Evolutionary conservation across 2,888 invertebrate species (phyloP).

Genomic region (Opisthograptis luteolata): DNA sequence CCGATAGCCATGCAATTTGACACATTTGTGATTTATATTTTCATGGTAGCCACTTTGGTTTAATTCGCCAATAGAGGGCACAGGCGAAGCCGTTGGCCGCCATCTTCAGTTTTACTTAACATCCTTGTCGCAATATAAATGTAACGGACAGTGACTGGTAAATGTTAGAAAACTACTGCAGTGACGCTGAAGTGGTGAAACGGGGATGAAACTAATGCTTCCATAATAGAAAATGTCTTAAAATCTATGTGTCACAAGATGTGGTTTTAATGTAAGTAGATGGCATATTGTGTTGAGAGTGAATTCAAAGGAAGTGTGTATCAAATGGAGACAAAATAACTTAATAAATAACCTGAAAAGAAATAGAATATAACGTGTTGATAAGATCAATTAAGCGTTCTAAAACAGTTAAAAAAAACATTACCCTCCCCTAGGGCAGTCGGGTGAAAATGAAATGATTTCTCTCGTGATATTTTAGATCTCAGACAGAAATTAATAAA

Average conservation of each 20-base stretch:
- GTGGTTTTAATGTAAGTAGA: conserved; percentile 37
- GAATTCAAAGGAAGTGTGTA: conserved; percentile 52
- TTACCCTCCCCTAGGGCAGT: neutral
- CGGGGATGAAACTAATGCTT: conserved; percentile 31
- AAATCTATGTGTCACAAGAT: conserved; percentile 39
- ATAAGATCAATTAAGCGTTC: conserved; percentile 9
- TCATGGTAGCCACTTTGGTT: too few relatives aligned
- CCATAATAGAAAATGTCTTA: conserved; percentile 30
- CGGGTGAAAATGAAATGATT: conserved; percentile 43
- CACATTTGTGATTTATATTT: too few relatives aligned
- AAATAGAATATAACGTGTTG: conserved; percentile 4
- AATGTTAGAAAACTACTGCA: too few relatives aligned
- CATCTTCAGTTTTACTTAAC: too few relatives aligned
- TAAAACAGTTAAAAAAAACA: neutral
- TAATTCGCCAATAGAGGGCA: too few relatives aligned
- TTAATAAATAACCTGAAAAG: neutral
- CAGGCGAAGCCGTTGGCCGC: too few relatives aligned
- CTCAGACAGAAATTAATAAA: conserved; percentile 54
- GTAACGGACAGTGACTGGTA: too few relatives aligned
- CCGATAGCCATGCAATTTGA: too few relatives aligned
- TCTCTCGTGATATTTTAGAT: conserved; percentile 72
- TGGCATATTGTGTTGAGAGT: conserved; percentile 53
- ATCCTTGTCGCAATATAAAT: too few relatives aligned
- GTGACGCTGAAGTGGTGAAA: conserved; percentile 7
- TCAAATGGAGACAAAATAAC: conserved; percentile 68